phyloP scores from a whole-genome alignment of 2,888 invertebrate genomes.

The Ditylenchus weischeri region DNA sequence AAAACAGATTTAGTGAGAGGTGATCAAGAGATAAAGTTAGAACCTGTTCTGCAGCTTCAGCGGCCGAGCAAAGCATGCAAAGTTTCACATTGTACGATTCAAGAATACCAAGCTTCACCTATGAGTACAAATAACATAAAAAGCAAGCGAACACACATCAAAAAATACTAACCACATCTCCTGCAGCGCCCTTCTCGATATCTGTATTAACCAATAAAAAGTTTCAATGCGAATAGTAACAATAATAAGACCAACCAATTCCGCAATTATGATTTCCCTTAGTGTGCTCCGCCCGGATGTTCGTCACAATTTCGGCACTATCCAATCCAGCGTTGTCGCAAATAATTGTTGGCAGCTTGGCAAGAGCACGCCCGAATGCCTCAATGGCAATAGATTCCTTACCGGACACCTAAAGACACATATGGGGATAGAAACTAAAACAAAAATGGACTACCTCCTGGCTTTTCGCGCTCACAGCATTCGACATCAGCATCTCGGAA shows the following conservation, averaged over 20 bases:
- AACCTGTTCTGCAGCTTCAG: slow-evolving; percentile 76
- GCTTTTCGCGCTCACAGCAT: slow-evolving; percentile 69
- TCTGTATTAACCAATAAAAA: slow-evolving; percentile 64
- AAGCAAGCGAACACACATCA: too few species aligned
- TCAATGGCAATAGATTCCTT: slow-evolving; percentile 97
- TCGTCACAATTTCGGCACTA: slow-evolving; percentile 87
- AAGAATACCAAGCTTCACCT: slow-evolving; percentile 77
- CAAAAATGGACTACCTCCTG: slow-evolving; percentile 39
- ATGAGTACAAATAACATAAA: too few species aligned
- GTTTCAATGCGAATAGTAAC: too few species aligned
- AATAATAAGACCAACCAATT: slow-evolving; percentile 66
- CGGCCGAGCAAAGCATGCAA: slow-evolving; percentile 86
- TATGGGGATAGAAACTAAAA: neutral
- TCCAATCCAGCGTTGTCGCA: slow-evolving; percentile 99
- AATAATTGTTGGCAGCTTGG: slow-evolving; percentile 80
- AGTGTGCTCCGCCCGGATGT: slow-evolving; percentile 84
- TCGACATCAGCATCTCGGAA: slow-evolving; percentile 94
- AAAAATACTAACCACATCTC: slow-evolving; percentile 71
- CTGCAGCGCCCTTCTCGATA: slow-evolving; percentile 81
- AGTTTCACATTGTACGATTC: slow-evolving; percentile 95
- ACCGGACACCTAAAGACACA: slow-evolving; percentile 66
- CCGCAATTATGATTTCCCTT: slow-evolving; percentile 76
- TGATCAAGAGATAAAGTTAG: neutral
- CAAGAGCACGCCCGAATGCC: slow-evolving; percentile 82
- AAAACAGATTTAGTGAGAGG: neutral